These are phyloP conservation scores for Sinelater perroti DNA, from an alignment of 2,888 invertebrate genomes.

Conservation along the genomic window DNA sequence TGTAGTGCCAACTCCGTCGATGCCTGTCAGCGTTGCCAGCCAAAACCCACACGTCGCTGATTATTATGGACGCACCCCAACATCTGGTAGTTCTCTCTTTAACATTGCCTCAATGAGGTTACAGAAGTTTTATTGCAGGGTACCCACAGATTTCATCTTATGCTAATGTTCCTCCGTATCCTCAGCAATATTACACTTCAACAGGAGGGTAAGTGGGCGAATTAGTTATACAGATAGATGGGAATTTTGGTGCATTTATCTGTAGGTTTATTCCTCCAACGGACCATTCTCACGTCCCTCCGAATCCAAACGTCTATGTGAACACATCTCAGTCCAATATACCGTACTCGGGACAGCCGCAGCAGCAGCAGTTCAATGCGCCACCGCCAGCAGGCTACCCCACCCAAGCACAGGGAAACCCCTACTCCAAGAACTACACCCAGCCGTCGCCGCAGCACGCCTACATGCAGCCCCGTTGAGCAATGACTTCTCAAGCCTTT, in stretches of 20 bases:
- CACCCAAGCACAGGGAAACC: slow-evolving; percentile 51
- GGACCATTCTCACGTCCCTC: slow-evolving; percentile 52
- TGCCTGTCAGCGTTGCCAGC: slow-evolving; percentile 44
- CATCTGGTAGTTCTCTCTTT: slow-evolving; percentile 42
- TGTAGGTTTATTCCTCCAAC: slow-evolving; percentile 31
- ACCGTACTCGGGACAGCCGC: slow-evolving; percentile 50
- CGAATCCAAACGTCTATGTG: slow-evolving; percentile 52
- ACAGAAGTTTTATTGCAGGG: background rate
- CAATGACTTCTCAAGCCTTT: too few relatives aligned
- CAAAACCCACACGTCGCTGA: slow-evolving; percentile 50
- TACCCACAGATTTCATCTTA: slow-evolving; percentile 23
- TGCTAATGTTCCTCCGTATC: slow-evolving; percentile 10
- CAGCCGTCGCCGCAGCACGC: slow-evolving; percentile 53
- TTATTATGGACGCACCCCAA: slow-evolving; percentile 53
- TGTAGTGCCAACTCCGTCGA: slow-evolving; percentile 47
- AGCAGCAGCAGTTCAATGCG: slow-evolving; percentile 48
- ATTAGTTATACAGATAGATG: too few relatives aligned
- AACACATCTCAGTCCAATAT: slow-evolving; percentile 51
- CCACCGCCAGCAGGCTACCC: slow-evolving; percentile 43
- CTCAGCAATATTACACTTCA: slow-evolving; percentile 18
- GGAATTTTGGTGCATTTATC: too few relatives aligned
- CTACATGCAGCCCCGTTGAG: slow-evolving; percentile 54
- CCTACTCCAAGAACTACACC: slow-evolving; percentile 56
- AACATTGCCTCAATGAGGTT: too few relatives aligned
- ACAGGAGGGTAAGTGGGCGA: slow-evolving; percentile 12